A percentile compares a stretch with the other conserved stretches of the same genome.
phyloP scores from a whole-genome alignment of 1,140 invertebrate genomes.

The Drosophila kanapiae region DNA sequence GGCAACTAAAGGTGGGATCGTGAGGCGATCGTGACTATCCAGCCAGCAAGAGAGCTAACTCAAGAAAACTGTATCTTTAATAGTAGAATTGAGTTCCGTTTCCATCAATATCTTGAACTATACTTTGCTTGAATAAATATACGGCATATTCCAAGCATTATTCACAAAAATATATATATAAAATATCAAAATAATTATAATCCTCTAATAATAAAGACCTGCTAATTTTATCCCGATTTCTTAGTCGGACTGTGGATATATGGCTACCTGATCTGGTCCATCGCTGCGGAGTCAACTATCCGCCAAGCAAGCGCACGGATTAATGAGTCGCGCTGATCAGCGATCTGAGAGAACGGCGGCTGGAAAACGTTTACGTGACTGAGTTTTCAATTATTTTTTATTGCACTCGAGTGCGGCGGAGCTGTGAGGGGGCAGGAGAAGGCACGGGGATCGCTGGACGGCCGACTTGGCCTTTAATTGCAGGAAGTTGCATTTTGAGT shows the following conservation, averaged over 20 bases:
- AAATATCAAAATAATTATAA: too few species aligned
- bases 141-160: too few species aligned
- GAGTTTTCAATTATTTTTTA: slow-evolving; percentile 82
- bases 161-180: too few species aligned
- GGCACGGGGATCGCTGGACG: background rate
- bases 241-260: too few species aligned
- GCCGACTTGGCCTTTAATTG: slow-evolving; percentile 65
- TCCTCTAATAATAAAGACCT: too few species aligned
- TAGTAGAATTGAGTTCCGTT: too few species aligned
- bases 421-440: background rate
- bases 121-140: too few species aligned
- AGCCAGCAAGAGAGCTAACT: background rate
- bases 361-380: slow-evolving; percentile 79
- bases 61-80: too few species aligned
- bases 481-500: slow-evolving; percentile 78
- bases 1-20: slow-evolving; percentile 19
- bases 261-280: slow-evolving; percentile 7
- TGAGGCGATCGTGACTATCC: slow-evolving; percentile 18
- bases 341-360: slow-evolving; percentile 61
- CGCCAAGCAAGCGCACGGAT: slow-evolving; percentile 48
- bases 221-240: background rate
- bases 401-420: slow-evolving; percentile 52
- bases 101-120: too few species aligned
- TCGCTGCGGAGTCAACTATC: slow-evolving; percentile 9
- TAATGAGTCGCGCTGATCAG: slow-evolving; percentile 72